These are phyloP conservation scores for Amblyornis subalaris DNA, from an alignment of 2,113 vertebrate genomes.

Conservation along the genomic window DNA sequence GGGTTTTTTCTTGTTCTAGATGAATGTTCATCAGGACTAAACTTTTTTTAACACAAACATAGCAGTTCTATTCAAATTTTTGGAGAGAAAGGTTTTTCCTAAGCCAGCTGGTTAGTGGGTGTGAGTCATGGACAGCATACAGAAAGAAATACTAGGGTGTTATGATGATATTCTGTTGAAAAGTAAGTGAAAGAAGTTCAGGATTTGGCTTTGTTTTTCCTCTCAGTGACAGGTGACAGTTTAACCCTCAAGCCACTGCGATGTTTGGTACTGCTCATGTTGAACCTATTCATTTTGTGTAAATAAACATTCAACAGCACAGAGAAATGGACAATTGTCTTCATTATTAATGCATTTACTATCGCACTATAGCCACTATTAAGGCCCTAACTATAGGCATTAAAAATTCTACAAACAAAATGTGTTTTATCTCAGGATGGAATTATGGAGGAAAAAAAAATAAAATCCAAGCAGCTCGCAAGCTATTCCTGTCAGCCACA, in stretches of 20 bases:
- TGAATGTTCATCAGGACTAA: background rate
- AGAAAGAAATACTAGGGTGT: background rate
- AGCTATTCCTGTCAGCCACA: background rate
- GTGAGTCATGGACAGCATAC: background rate
- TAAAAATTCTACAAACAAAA: background rate
- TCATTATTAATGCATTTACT: background rate
- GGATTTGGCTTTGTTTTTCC: background rate
- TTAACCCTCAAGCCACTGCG: background rate
- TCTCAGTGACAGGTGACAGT: background rate
- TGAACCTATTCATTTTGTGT: background rate
- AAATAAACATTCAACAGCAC: background rate
- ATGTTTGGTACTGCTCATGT: background rate
- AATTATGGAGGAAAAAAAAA: background rate
- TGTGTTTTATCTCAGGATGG: background rate
- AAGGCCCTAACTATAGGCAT: background rate
- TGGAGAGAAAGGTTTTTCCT: background rate
- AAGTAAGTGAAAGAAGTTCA: background rate
- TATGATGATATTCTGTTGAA: background rate
- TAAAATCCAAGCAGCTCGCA: background rate
- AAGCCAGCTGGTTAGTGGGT: constrained; percentile 48
- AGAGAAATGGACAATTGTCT: background rate
- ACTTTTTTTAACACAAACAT: background rate
- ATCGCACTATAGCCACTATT: background rate
- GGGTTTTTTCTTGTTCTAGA: background rate
- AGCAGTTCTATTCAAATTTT: background rate